A percentile compares a stretch with the other conserved stretches of the same genome.
Evolutionary conservation across 92 coral and sea anemone species (phyloP).

Genomic region (Umimayanthus chanpuru): DNA sequence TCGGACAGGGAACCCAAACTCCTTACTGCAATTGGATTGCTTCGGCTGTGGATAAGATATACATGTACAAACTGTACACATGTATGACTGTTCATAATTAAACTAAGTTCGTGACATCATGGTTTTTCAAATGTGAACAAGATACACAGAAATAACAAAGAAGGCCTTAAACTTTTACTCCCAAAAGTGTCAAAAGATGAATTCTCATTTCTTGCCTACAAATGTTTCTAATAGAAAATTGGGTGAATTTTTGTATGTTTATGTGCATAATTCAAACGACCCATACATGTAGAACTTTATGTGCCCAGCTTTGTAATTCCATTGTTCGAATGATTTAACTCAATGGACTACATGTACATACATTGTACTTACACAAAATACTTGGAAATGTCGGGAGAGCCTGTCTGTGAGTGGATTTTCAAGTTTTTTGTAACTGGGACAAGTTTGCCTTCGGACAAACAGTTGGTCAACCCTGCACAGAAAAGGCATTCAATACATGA

Average conservation of each 20-base stretch:
- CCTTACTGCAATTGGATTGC: not conserved
- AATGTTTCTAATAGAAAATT: too few species aligned
- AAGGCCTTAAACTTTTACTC: too few species aligned
- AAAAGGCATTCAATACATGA: not conserved
- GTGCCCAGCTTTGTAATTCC: too few species aligned
- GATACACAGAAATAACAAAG: too few species aligned
- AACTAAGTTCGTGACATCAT: not conserved
- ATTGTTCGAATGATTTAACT: too few species aligned
- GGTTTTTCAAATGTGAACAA: not conserved
- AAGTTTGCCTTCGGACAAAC: slow-evolving; percentile 60
- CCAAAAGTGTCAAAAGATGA: too few species aligned
- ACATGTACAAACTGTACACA: not conserved
- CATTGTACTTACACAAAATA: not conserved
- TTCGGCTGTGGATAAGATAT: not conserved
- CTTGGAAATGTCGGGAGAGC: not conserved
- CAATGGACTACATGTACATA: too few species aligned
- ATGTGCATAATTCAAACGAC: too few species aligned
- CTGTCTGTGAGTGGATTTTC: slow-evolving; percentile 45
- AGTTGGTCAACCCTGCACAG: slow-evolving; percentile 70
- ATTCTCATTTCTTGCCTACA: too few species aligned
- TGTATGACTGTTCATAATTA: not conserved
- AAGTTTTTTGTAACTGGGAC: slow-evolving; percentile 60
- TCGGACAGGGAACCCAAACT: not conserved
- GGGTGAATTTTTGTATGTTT: too few species aligned
- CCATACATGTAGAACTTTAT: too few species aligned